Conservation (phyloP, 2,797 vertebrate species). For the Pseudomugil gertrudae region DNA sequence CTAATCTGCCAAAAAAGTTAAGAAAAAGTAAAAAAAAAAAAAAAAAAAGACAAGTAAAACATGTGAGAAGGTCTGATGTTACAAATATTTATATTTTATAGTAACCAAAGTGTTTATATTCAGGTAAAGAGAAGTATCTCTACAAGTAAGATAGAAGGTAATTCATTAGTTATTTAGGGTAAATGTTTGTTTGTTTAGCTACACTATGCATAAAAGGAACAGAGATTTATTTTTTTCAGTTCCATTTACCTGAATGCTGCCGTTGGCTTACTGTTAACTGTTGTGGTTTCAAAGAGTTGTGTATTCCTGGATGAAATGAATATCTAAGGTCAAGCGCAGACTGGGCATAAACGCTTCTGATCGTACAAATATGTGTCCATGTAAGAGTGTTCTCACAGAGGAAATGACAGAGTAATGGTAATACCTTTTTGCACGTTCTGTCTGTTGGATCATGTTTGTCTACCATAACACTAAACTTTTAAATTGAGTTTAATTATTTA, state of each 20-base stretch:
- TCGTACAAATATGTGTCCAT: not conserved
- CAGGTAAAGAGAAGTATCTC: not conserved
- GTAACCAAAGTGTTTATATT: not conserved
- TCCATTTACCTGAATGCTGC: conserved; percentile 23
- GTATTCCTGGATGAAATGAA: conserved; percentile 14
- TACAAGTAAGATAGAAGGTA: not conserved
- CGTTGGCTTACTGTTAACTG: conserved; percentile 28
- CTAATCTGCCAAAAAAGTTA: not conserved
- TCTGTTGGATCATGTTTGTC: too few species aligned
- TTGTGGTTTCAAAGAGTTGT: conserved; percentile 1
- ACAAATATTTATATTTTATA: not conserved
- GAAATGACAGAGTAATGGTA: conserved; percentile 53
- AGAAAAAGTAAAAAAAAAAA: too few species aligned
- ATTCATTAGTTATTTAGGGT: not conserved
- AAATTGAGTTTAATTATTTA: too few species aligned
- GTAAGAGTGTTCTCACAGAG: conserved; percentile 9
- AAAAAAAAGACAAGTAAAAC: too few species aligned
- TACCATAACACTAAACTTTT: too few species aligned
- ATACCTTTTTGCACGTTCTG: conserved; percentile 19
- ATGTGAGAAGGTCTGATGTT: not conserved
- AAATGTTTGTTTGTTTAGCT: not conserved
- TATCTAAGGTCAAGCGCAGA: conserved; percentile 3
- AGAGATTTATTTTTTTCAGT: not conserved
- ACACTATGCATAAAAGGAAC: not conserved
- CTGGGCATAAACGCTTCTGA: not conserved